A percentile compares a stretch with the other conserved stretches of the same genome.
These are phyloP conservation scores for Caenorhabditis afra DNA, from an alignment of 2,888 invertebrate genomes.

Conservation along the genomic window DNA sequence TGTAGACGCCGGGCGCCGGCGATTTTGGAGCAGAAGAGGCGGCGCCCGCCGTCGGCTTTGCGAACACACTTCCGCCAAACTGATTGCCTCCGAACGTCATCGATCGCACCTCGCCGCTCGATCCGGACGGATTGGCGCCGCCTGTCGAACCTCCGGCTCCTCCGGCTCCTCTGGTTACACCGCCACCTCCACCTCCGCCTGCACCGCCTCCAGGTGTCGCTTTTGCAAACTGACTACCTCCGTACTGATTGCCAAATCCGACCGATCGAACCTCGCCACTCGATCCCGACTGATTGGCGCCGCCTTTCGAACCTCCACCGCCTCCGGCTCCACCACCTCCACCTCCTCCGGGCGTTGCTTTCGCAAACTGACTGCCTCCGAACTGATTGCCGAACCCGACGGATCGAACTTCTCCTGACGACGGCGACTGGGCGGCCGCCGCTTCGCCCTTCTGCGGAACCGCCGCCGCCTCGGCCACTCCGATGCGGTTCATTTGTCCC, in stretches of 20 bases:
- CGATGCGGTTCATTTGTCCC: slow-evolving; percentile 36
- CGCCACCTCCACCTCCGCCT: slow-evolving; percentile 13
- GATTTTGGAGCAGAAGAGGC: slow-evolving; percentile 1
- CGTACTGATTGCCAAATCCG: slow-evolving; percentile 25
- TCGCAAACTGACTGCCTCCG: slow-evolving; percentile 44
- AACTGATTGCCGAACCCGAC: slow-evolving; percentile 41
- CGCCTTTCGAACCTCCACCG: neutral
- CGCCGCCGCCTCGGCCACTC: slow-evolving; percentile 28
- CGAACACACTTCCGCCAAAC: slow-evolving; percentile 9
- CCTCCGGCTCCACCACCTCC: too few relatives aligned
- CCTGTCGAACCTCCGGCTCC: too few relatives aligned
- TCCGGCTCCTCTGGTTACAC: neutral
- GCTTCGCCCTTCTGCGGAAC: too few relatives aligned
- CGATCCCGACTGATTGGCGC: neutral
- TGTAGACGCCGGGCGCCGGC: too few relatives aligned
- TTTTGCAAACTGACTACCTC: slow-evolving; percentile 27
- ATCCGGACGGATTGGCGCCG: neutral
- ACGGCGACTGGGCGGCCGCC: too few relatives aligned
- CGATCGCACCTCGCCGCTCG: too few relatives aligned
- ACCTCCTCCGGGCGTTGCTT: slow-evolving; percentile 25
- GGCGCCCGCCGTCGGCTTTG: slow-evolving; percentile 4
- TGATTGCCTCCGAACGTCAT: too few relatives aligned
- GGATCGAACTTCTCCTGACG: slow-evolving; percentile 29
- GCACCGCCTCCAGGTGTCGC: slow-evolving; percentile 4
- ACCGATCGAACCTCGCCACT: slow-evolving; percentile 50